phyloP scores from a whole-genome alignment of 2,113 vertebrate species.

The Pagrus major region DNA sequence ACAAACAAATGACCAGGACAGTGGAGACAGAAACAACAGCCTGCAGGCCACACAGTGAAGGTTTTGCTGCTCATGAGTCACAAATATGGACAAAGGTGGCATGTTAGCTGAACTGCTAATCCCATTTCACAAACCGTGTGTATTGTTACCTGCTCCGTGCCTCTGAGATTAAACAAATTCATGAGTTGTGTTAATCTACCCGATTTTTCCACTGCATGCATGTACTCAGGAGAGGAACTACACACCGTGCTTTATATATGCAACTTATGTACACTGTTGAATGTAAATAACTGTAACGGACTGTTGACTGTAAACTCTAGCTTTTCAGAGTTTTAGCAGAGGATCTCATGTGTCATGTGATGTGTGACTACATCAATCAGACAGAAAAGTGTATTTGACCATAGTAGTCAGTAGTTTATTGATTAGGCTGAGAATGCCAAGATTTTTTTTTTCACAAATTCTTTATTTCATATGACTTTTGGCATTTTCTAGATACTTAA shows the following conservation, averaged over 20 bases:
- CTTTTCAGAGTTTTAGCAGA: background rate
- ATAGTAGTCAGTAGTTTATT: background rate
- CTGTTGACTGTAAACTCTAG: background rate
- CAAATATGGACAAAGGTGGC: conserved; percentile 43
- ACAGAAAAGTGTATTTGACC: background rate
- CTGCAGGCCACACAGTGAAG: background rate
- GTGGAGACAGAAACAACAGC: background rate
- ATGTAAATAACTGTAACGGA: too few relatives aligned
- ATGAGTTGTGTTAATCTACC: conserved; percentile 36
- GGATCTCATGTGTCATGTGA: background rate
- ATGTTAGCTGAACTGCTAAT: conserved; percentile 46
- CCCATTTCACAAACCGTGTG: conserved; percentile 44
- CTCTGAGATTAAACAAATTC: conserved; percentile 48
- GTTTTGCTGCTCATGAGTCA: conserved; percentile 18
- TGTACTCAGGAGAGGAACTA: background rate
- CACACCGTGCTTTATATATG: background rate
- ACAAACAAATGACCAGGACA: background rate
- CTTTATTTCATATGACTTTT: too few relatives aligned
- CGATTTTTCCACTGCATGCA: conserved; percentile 11
- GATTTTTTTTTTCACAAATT: background rate
- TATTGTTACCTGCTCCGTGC: conserved; percentile 58
- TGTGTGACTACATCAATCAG: background rate
- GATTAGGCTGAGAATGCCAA: background rate
- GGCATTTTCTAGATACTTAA: too few relatives aligned
- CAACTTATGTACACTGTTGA: background rate